phyloP scores from a whole-genome alignment of 1,140 invertebrate species.

The Drosophila mojavensis region DNA sequence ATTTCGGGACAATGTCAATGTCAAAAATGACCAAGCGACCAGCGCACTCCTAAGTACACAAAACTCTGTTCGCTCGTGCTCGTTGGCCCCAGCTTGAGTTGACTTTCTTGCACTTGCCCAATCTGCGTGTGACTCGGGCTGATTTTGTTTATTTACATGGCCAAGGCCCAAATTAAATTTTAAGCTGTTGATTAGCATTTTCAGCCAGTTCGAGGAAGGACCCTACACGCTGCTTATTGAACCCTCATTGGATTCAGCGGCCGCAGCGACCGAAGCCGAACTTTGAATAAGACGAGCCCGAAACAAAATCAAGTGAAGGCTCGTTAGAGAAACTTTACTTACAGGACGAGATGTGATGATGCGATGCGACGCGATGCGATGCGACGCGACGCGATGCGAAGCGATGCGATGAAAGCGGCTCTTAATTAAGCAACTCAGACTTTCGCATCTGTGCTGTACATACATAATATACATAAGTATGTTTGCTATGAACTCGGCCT shows the following conservation, averaged over 20 bases:
- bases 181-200: conserved; percentile 82
- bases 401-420: conserved; percentile 42
- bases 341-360: not conserved
- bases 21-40: conserved; percentile 66
- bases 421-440: conserved; percentile 67
- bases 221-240: conserved; percentile 65
- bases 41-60: conserved; percentile 70
- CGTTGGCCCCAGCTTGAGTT: not conserved
- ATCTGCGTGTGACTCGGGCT: no score
- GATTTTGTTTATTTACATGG: conserved; percentile 64
- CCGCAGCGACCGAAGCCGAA: conserved; percentile 27
- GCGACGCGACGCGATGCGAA: not conserved
- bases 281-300: conserved; percentile 35
- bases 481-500: conserved; percentile 12
- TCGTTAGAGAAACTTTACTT: conserved; percentile 61
- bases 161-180: conserved; percentile 78
- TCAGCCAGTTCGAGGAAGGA: conserved; percentile 32
- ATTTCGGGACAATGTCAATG: conserved; percentile 60
- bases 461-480: not conserved
- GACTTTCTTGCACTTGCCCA: not conserved
- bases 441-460: not conserved
- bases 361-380: conserved; percentile 1
- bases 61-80: not conserved
- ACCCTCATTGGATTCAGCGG: conserved; percentile 68
- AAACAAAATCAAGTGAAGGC: conserved; percentile 55